phyloP scores from a whole-genome alignment of 2,888 invertebrate genomes.

The Synanthedon formicaeformis region DNA sequence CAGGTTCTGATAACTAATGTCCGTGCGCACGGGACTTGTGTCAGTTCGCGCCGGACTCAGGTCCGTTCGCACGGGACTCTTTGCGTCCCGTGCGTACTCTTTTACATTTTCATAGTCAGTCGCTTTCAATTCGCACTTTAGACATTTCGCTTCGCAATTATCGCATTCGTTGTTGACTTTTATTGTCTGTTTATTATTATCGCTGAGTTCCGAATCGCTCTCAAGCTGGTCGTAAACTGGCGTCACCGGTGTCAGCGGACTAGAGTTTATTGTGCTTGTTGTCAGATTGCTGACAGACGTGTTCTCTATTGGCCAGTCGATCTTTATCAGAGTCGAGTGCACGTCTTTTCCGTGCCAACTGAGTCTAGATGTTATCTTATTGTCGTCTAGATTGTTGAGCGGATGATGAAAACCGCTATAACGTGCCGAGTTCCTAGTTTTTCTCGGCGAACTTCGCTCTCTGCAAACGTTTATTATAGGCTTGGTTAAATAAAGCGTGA shows the following conservation, averaged over 20 bases:
- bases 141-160: conserved; percentile 46
- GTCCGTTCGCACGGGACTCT: conserved; percentile 53
- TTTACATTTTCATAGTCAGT: conserved; percentile 41
- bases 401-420: conserved; percentile 50
- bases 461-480: conserved; percentile 39
- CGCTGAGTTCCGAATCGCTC: conserved; percentile 55
- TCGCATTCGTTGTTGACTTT: conserved; percentile 42
- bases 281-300: conserved; percentile 39
- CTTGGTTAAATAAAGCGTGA: background rate
- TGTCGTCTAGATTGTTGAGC: conserved; percentile 14
- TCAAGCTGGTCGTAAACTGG: conserved; percentile 55
- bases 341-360: conserved; percentile 63
- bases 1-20: conserved; percentile 62
- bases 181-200: conserved; percentile 48
- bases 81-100: conserved; percentile 9
- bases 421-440: conserved; percentile 35
- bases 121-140: conserved; percentile 56
- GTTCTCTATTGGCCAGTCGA: conserved; percentile 57
- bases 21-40: conserved; percentile 12
- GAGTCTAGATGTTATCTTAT: conserved; percentile 28
- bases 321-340: conserved; percentile 56
- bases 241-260: conserved; percentile 43
- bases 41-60: conserved; percentile 23
- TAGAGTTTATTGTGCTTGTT: conserved; percentile 42
- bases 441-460: conserved; percentile 58